Evolutionary conservation across 2,888 invertebrate species (phyloP).

Genomic region (Ophion obscuratus): DNA sequence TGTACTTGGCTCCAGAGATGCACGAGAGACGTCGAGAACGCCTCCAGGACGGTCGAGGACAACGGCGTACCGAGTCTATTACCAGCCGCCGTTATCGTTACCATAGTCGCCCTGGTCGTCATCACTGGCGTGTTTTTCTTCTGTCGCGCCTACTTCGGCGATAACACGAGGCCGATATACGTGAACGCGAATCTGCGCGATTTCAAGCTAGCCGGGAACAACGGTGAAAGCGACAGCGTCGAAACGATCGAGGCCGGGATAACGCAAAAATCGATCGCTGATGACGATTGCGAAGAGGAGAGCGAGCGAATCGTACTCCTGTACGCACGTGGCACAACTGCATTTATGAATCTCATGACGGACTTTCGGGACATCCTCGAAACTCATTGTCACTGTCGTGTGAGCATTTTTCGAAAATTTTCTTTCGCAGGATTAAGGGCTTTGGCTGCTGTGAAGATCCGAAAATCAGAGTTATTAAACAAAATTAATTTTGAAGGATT

Average conservation of each 20-base stretch:
- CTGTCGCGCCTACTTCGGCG: slow-evolving; percentile 46
- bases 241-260: slow-evolving; percentile 64
- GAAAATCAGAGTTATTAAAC: too few relatives aligned
- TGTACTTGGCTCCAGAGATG: slow-evolving; percentile 70
- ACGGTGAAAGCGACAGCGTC: slow-evolving; percentile 52
- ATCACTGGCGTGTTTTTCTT: slow-evolving; percentile 44
- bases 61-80: slow-evolving; percentile 54
- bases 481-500: too few relatives aligned
- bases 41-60: slow-evolving; percentile 49
- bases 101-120: slow-evolving; percentile 53
- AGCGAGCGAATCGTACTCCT: slow-evolving; percentile 71
- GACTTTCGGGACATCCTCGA: slow-evolving; percentile 72
- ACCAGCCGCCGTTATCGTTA: slow-evolving; percentile 58
- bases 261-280: slow-evolving; percentile 32
- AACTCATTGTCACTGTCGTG: slow-evolving; percentile 70
- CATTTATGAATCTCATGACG: slow-evolving; percentile 73
- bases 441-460: too few relatives aligned
- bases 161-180: slow-evolving; percentile 36
- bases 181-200: slow-evolving; percentile 59
- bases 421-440: background rate
- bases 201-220: slow-evolving; percentile 38
- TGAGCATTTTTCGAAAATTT: slow-evolving; percentile 61
- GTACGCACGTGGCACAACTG: slow-evolving; percentile 70
- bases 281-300: slow-evolving; percentile 37
- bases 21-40: slow-evolving; percentile 39